Base-by-base conservation (phyloP, 2,113 vertebrate species). In the Nibea coibor region DNA sequence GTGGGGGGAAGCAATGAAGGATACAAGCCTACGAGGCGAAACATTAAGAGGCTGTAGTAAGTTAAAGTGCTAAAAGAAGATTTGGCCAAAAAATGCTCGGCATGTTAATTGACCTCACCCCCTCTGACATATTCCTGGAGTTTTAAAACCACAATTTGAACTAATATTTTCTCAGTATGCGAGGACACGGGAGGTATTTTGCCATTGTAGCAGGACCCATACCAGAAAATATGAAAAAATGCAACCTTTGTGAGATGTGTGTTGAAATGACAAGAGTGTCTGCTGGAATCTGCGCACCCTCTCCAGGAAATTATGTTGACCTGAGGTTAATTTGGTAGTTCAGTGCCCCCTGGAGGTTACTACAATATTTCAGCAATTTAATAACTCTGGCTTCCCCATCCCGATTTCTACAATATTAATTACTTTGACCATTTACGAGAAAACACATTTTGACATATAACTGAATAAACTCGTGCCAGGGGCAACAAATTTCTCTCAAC, bases 301-400 rank as follows among this genome's bases (percentile, higher is more conserved):
- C 16, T 64, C 81, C 83, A 48, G 39, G 81, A 90, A 91, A 91
- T 93, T 79, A 86, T 45, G 61, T 83, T 91, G 90, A 93, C 91
- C 93, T 66, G 72, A 81, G 89, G 91, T 91, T 94, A 91, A 92
- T 94, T 88, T 89, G 84, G 85, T 84, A 77, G 63, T 85, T 84
- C 79, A 57, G 67, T 89, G 88, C 85, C 89, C 87, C 79, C 88
- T 87, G 62, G 81, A 90, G 91, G 88, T 90, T 84, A 78, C 75
- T 59, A 10, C 47, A 43, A 61, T 67, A 85, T 86, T 90, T 69
- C 66, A 82, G 67, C 67, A 63, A 39, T 67, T 74, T 85, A 88
- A 89, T 89, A 86, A 84, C 39, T 62, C 61, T 42, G 47, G 31
- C 78, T 85, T 39, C 68, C 61, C 39, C 24, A 4, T 73, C 19